Percentiles rank a stretch among this genome's conserved stretches.
Conservation (phyloP, 2,888 invertebrate species). For the Caenorhabditis sp. region DNA sequence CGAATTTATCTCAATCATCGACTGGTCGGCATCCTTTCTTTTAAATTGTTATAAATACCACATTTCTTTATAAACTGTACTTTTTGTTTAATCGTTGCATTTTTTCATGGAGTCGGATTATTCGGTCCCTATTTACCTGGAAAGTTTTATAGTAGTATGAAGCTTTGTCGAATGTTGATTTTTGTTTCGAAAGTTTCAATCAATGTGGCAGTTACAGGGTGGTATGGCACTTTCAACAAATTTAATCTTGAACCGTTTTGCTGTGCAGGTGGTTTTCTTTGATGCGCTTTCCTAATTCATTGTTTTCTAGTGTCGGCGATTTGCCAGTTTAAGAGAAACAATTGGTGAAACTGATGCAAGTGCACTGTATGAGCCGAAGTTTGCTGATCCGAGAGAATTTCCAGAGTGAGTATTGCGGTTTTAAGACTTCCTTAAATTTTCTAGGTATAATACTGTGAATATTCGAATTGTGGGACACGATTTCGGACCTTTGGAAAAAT, state of each 20-base stretch:
- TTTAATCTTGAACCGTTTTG: background rate
- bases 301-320: constrained; percentile 10
- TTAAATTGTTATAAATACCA: background rate
- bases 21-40: constrained; percentile 60
- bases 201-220: no score
- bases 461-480: constrained; percentile 79
- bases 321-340: constrained; percentile 71
- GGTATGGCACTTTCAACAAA: background rate
- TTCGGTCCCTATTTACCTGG: no score
- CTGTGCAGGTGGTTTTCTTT: background rate
- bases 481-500: constrained; percentile 78
- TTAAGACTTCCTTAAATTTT: background rate
- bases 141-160: no score
- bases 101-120: no score
- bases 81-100: no score
- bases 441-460: constrained; percentile 72
- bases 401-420: constrained; percentile 70
- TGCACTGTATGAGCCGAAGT: constrained; percentile 75
- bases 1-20: constrained; percentile 39
- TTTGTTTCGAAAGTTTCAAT: no score
- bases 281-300: no score
- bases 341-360: constrained; percentile 64
- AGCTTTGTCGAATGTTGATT: no score
- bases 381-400: constrained; percentile 73
- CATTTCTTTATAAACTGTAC: constrained; percentile 1